Evolutionary conservation across 2,888 invertebrate species (phyloP).

Genomic region (Clanis bilineata): DNA sequence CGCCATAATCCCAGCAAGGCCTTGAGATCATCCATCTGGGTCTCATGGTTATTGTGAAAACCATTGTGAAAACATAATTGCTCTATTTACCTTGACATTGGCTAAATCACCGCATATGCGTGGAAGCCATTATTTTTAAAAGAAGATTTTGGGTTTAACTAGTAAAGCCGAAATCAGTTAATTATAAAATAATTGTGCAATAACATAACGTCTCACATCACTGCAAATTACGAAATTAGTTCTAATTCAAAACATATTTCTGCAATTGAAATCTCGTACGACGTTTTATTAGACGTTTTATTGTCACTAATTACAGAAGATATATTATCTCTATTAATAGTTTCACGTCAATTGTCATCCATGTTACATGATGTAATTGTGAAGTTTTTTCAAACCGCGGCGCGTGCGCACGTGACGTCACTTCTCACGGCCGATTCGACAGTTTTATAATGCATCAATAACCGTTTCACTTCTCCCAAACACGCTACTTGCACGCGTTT

Average conservation of each 20-base stretch:
- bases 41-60: no score
- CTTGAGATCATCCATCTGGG: no score
- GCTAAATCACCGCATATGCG: no score
- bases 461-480: constrained; percentile 39
- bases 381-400: constrained; percentile 17
- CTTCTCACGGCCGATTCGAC: constrained; percentile 14
- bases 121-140: no score
- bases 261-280: background rate
- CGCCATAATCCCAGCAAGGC: no score
- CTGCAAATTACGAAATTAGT: background rate
- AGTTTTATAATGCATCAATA: constrained; percentile 7
- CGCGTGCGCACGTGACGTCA: constrained; percentile 35
- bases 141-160: no score
- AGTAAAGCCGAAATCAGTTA: no score
- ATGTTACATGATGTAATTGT: constrained; percentile 33
- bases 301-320: background rate
- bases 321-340: background rate
- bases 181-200: no score
- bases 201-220: no score
- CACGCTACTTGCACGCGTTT: constrained; percentile 25
- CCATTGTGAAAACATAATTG: no score
- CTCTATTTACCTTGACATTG: no score
- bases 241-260: background rate
- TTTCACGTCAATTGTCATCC: background rate
- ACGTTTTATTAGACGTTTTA: no score